Evolutionary conservation across 2,797 vertebrate genomes (phyloP).

Genomic region (Coregonus sp.): DNA sequence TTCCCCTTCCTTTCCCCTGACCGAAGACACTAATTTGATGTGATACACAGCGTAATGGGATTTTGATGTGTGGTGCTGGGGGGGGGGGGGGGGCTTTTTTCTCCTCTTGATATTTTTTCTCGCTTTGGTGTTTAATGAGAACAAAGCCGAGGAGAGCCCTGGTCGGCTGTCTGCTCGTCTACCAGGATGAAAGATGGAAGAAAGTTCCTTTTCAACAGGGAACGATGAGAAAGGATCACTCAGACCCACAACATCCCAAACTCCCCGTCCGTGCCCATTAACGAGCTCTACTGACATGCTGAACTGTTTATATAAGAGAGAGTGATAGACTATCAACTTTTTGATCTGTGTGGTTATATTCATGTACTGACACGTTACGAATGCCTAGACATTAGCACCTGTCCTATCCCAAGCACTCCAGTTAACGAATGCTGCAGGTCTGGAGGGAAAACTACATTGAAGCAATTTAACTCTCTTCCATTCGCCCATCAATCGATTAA

Average conservation of each 20-base stretch:
- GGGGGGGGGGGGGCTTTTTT: not conserved
- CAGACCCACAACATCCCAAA: not conserved
- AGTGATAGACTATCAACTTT: not conserved
- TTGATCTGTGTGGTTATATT: conserved; percentile 3
- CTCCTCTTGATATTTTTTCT: not conserved
- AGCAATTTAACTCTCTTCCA: not conserved
- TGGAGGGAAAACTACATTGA: not conserved
- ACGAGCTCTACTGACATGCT: not conserved
- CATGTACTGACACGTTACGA: not conserved
- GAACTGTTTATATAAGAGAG: not conserved
- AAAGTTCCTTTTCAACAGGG: not conserved
- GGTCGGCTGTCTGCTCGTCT: not conserved
- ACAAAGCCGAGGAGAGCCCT: not conserved
- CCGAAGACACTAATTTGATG: not conserved
- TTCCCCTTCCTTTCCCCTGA: not conserved
- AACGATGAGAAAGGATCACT: conserved; percentile 3
- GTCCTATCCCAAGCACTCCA: not conserved
- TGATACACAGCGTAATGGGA: not conserved
- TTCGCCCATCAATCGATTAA: not conserved
- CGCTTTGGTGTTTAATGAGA: not conserved
- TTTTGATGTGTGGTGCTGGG: not conserved
- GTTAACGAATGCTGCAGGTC: not conserved
- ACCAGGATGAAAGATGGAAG: not conserved
- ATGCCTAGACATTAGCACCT: not conserved
- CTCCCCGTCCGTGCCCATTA: not conserved